These are phyloP conservation scores for Pteronotus mesoamericanus DNA, from an alignment of 2,797 vertebrate genomes.

Conservation along the genomic window DNA sequence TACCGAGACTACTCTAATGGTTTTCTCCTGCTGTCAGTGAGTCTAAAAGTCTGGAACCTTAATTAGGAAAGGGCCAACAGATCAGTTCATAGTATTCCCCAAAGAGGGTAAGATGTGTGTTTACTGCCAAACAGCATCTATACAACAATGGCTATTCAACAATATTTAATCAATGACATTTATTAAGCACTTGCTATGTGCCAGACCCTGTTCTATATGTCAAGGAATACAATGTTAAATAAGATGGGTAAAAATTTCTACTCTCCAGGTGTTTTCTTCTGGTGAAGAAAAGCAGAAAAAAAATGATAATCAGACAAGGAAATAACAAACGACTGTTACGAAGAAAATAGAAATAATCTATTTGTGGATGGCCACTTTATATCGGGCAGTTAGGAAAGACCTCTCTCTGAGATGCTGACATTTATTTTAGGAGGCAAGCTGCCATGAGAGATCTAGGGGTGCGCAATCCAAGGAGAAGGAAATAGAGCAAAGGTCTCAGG, in stretches of 20 bases:
- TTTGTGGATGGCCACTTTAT: not conserved
- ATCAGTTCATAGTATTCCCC: constrained; percentile 19
- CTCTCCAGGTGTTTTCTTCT: not conserved
- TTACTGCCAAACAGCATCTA: not conserved
- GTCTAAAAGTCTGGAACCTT: constrained; percentile 39
- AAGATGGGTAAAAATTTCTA: not conserved
- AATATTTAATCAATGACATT: not conserved
- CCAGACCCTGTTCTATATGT: not conserved
- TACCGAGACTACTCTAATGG: constrained; percentile 1
- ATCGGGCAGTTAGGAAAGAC: not conserved
- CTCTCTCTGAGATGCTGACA: not conserved
- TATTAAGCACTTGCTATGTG: not conserved
- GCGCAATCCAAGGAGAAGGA: not conserved
- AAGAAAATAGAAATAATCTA: not conserved
- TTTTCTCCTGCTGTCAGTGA: constrained; percentile 19
- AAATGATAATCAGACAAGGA: not conserved
- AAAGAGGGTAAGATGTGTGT: not conserved
- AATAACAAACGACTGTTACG: not conserved
- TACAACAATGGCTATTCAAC: not conserved
- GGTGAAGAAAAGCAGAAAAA: not conserved
- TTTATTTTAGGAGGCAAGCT: not conserved
- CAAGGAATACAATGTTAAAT: not conserved
- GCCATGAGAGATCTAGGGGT: not conserved
- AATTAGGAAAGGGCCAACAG: constrained; percentile 34
- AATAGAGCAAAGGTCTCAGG: rapidly evolving